Percentiles rank a stretch among this genome's conserved stretches.
These are phyloP conservation scores for Coranthus polyacanthus DNA, from an alignment of 2,797 vertebrate species.

Conservation along the genomic window DNA sequence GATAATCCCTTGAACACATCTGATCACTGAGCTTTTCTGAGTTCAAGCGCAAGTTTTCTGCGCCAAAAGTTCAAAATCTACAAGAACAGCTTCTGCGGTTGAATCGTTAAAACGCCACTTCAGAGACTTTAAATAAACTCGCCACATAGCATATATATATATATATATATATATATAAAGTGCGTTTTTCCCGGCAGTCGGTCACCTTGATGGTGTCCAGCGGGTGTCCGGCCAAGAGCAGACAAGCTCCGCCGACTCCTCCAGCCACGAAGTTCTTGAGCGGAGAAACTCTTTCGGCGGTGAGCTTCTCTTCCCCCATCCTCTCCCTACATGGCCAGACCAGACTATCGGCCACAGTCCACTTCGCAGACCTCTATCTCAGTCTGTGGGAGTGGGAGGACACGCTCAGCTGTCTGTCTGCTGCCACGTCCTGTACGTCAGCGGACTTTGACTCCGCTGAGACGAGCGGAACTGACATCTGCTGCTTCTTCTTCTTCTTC, in stretches of 20 bases:
- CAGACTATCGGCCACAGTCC: constrained; percentile 3
- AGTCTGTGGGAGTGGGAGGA: constrained; percentile 24
- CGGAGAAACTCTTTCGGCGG: constrained; percentile 64
- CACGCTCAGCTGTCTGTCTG: constrained; percentile 23
- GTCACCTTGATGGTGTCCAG: constrained; percentile 88
- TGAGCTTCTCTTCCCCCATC: constrained; percentile 60
- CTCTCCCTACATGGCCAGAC: constrained; percentile 37
- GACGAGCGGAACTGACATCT: too few species aligned
- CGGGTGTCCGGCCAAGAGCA: constrained; percentile 86
- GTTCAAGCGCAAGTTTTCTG: background rate
- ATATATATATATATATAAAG: too few species aligned
- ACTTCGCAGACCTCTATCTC: background rate
- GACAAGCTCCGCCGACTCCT: constrained; percentile 82
- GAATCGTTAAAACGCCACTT: too few species aligned
- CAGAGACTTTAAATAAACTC: background rate
- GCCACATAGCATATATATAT: too few species aligned
- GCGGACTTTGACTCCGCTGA: constrained; percentile 20
- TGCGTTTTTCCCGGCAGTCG: background rate
- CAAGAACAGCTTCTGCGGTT: background rate
- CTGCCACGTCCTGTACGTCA: background rate
- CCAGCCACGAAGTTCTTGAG: constrained; percentile 86
- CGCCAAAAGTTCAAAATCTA: background rate
- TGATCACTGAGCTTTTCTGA: constrained; percentile 22
- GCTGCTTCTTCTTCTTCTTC: too few species aligned
- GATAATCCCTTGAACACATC: constrained; percentile 55